Percentiles rank a stretch among this genome's conserved stretches.
phyloP scores from a whole-genome alignment of 2,888 invertebrate species.

The Hololepta plana region DNA sequence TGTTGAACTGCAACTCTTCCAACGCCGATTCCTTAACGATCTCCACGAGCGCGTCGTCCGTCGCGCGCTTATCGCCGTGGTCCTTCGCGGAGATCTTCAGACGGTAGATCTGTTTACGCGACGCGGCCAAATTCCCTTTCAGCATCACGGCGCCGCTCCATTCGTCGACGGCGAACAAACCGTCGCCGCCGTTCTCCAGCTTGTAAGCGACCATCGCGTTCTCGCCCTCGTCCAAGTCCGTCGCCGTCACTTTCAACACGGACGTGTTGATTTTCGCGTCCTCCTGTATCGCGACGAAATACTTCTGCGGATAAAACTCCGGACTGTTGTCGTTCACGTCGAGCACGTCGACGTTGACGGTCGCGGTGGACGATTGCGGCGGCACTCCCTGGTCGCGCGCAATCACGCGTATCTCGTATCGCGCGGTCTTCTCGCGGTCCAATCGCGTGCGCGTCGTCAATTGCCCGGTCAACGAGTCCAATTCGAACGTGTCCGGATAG shows the following conservation, averaged over 20 bases:
- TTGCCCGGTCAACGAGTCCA: constrained; percentile 74
- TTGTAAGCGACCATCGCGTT: constrained; percentile 67
- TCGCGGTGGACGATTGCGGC: constrained; percentile 78
- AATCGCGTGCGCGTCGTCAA: constrained; percentile 57
- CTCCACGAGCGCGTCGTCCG: constrained; percentile 62
- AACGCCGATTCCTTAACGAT: constrained; percentile 55
- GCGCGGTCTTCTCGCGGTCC: constrained; percentile 62
- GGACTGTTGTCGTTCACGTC: constrained; percentile 91
- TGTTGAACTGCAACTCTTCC: constrained; percentile 57
- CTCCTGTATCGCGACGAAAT: constrained; percentile 60
- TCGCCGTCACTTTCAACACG: constrained; percentile 59
- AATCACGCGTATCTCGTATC: constrained; percentile 68
- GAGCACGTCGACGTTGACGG: constrained; percentile 57
- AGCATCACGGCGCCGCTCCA: constrained; percentile 58
- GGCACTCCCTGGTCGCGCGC: constrained; percentile 86
- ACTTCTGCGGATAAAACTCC: constrained; percentile 76
- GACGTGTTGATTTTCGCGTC: constrained; percentile 43
- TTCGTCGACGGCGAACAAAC: constrained; percentile 62
- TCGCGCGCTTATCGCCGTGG: constrained; percentile 54
- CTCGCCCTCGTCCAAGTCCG: constrained; percentile 74
- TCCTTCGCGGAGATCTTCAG: constrained; percentile 66
- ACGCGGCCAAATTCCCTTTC: constrained; percentile 42
- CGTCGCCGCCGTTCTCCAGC: constrained; percentile 62
- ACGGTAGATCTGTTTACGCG: constrained; percentile 48
- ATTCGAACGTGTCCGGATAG: constrained; percentile 67